Evolutionary conservation across 23 tunicate genomes (phyloP), one percentile per base, ranked within the genome.

Genomic region (Ciona savignyi): DNA sequence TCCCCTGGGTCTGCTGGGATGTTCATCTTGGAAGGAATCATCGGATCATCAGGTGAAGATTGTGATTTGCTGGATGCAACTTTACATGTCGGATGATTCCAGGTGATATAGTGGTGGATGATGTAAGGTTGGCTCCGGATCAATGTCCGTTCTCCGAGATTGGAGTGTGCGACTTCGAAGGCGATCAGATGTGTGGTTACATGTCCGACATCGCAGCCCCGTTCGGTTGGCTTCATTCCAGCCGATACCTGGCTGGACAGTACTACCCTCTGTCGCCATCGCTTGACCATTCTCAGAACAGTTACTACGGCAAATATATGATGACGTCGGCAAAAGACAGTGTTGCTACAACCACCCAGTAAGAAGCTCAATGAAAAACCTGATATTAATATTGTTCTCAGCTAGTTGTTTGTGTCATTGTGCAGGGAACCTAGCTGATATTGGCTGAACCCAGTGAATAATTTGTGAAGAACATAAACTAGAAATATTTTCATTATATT

Each of bases 61-160:
- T n/a, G n/a, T n/a, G n/a, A n/a, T n/a, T n/a, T n/a, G n/a, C n/a
- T n/a, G n/a, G n/a, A n/a, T n/a, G n/a, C n/a, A 63, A 63, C 28
- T 63, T 25, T 9, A 63, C 22, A n/a, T 63, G 15, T n/a, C n/a
- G n/a, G n/a, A n/a, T n/a, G 15, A 42, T 31, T 75, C 23, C 66
- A 85, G 92, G 92, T 79, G 92, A 80, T 49, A 67, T 85, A 32
- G 92, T 76, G 0, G 51, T 85, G 30, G 92, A 85, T 67, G 92
- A 85, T 34, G 33, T 85, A 1, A 35, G 65, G 28, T 42, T 79
- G 62, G 29, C 66, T 30, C 24, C 70, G 25, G 80, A 75, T 0
- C 74, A 65, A 32, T 85, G 92, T 74, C 27, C 79, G 27, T 49
- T 33, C 35, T 77, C 84, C 34, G 80, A 66, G 33, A 66, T 85